A percentile compares a stretch with the other conserved stretches of the same genome.
phyloP scores from a whole-genome alignment of 2,113 vertebrate species.

The Brachypteracias leptosomus region DNA sequence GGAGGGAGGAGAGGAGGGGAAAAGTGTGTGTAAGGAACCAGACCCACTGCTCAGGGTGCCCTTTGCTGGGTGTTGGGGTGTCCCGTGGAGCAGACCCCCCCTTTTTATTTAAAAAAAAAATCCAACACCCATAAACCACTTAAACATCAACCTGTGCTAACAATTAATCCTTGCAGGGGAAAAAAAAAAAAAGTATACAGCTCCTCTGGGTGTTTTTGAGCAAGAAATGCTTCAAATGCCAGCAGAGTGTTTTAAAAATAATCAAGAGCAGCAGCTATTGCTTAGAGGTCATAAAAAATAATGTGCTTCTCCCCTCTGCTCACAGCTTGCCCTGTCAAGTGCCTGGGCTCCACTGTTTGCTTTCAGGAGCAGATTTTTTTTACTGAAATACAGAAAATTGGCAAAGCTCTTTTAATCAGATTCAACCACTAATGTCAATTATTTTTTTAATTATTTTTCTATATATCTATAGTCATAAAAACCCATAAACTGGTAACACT shows the following conservation, averaged over 20 bases:
- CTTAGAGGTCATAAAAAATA: not conserved
- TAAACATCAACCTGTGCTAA: not conserved
- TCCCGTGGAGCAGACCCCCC: fast-evolving
- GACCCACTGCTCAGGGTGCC: not conserved
- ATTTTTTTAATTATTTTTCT: not conserved
- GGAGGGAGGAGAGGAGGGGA: not conserved
- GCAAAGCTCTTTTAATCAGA: not conserved
- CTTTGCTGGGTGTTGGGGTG: not conserved
- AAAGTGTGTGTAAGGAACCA: fast-evolving
- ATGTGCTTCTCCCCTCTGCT: not conserved
- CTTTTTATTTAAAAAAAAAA: not conserved
- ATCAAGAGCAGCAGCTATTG: not conserved
- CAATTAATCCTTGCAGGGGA: not conserved
- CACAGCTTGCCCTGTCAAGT: fast-evolving
- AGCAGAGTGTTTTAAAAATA: not conserved
- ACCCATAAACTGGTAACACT: not conserved
- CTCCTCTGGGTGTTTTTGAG: not conserved
- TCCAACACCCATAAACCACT: not conserved
- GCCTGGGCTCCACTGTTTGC: not conserved
- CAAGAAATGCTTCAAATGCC: not conserved
- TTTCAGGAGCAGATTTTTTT: not conserved
- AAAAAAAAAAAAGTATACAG: not conserved
- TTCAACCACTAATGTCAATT: not conserved
- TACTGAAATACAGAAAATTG: not conserved
- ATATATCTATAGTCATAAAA: not conserved